Evolutionary conservation across 2,888 invertebrate species (phyloP).

Genomic region (Muschampia plurimacula): DNA sequence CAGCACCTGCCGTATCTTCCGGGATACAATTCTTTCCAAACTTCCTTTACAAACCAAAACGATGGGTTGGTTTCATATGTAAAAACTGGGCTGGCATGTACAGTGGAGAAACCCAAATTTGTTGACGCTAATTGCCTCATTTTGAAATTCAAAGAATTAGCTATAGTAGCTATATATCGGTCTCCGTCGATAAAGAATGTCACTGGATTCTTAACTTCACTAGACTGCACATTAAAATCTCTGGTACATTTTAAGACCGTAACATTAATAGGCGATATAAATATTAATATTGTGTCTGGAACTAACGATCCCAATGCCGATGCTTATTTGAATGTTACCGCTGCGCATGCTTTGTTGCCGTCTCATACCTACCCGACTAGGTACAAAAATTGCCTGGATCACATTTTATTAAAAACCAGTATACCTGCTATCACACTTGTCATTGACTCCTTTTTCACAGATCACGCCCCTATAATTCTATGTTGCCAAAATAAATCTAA

Average conservation of each 20-base stretch:
- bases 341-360: constrained; percentile 18
- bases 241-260: constrained; percentile 12
- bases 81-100: background rate
- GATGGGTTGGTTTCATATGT: constrained; percentile 16
- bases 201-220: background rate
- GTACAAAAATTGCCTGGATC: constrained; percentile 24
- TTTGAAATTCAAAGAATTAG: background rate
- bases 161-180: background rate
- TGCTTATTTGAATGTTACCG: constrained; percentile 3
- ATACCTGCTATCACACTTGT: constrained; percentile 23
- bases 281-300: constrained; percentile 7
- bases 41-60: constrained; percentile 8
- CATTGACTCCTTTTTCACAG: constrained; percentile 21
- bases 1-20: background rate
- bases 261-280: constrained; percentile 15
- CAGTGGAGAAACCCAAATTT: background rate
- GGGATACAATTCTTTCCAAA: constrained; percentile 5
- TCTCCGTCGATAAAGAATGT: background rate
- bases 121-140: background rate
- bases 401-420: constrained; percentile 18
- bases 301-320: constrained; percentile 8
- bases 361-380: constrained; percentile 22
- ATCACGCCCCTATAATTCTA: constrained; percentile 13
- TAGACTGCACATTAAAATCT: background rate
- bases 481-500: background rate